phyloP scores from a whole-genome alignment of 2,888 invertebrate genomes.

The Cataglyphis altisquamis region DNA sequence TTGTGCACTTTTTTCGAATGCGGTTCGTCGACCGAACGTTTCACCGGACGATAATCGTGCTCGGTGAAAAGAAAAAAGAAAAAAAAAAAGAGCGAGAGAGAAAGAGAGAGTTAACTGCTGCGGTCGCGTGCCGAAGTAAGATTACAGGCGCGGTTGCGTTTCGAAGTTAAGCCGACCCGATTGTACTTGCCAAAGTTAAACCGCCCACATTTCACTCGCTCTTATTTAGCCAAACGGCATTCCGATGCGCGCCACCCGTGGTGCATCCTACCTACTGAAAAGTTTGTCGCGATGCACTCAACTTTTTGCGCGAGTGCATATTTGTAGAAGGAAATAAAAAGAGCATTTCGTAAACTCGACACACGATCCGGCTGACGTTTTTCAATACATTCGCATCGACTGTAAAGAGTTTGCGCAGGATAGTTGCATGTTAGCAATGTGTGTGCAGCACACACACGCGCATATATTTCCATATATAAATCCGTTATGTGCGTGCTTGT shows the following conservation, averaged over 20 bases:
- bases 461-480: neutral
- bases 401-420: neutral
- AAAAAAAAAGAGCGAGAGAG: neutral
- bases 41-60: conserved; percentile 24
- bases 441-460: neutral
- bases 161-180: conserved; percentile 50
- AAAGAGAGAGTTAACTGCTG: conserved; percentile 32
- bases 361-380: neutral
- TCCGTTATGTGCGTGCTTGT: neutral
- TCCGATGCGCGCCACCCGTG: neutral
- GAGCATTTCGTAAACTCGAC: conserved; percentile 2
- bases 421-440: neutral
- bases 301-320: conserved; percentile 17
- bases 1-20: conserved; percentile 21
- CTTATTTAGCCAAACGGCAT: conserved; percentile 40
- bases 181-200: conserved; percentile 48
- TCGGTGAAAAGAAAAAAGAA: neutral
- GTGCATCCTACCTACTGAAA: neutral
- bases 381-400: conserved; percentile 34
- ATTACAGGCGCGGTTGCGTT: conserved; percentile 53
- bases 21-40: conserved; percentile 28
- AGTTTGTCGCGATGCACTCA: conserved; percentile 11
- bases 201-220: conserved; percentile 41
- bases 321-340: conserved; percentile 5
- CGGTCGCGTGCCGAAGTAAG: conserved; percentile 52